Conservation (phyloP, 2,113 vertebrate genomes). For the Catharus minimus region DNA sequence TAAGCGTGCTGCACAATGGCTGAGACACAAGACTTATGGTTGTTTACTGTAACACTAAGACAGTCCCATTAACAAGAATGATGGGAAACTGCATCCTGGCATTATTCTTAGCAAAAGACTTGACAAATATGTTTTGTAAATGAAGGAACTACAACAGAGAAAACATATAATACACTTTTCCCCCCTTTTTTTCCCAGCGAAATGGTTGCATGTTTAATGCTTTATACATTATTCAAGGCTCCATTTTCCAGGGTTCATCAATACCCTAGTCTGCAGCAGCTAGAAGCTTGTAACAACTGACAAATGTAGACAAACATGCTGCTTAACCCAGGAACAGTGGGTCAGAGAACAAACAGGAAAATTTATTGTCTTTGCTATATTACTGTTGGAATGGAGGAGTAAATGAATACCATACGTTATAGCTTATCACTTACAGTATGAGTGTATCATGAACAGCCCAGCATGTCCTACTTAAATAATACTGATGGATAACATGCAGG, state of each 20-base stretch:
- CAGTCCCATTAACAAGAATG: conserved; percentile 86
- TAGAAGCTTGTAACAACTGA: conserved; percentile 78
- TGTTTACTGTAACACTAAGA: conserved; percentile 84
- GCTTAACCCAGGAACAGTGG: conserved; percentile 78
- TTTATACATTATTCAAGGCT: conserved; percentile 81
- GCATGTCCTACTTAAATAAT: conserved; percentile 65
- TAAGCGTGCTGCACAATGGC: conserved; percentile 69
- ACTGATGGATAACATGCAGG: conserved; percentile 64
- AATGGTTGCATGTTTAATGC: conserved; percentile 73
- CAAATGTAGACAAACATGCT: conserved; percentile 78
- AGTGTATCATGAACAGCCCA: conserved; percentile 61
- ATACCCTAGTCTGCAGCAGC: conserved; percentile 70
- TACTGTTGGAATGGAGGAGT: conserved; percentile 68
- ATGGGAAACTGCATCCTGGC: conserved; percentile 77
- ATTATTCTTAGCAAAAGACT: conserved; percentile 84
- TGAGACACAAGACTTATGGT: conserved; percentile 79
- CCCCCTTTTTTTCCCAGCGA: conserved; percentile 40
- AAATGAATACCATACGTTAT: conserved; percentile 73
- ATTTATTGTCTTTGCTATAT: conserved; percentile 76
- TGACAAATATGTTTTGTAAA: conserved; percentile 87
- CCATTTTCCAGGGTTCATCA: conserved; percentile 75
- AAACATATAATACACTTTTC: conserved; percentile 72
- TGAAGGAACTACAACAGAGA: conserved; percentile 80
- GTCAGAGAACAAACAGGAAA: conserved; percentile 79
- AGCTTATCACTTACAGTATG: conserved; percentile 69